Conservation (phyloP, 2,888 invertebrate genomes). For the Dione vanillae region DNA sequence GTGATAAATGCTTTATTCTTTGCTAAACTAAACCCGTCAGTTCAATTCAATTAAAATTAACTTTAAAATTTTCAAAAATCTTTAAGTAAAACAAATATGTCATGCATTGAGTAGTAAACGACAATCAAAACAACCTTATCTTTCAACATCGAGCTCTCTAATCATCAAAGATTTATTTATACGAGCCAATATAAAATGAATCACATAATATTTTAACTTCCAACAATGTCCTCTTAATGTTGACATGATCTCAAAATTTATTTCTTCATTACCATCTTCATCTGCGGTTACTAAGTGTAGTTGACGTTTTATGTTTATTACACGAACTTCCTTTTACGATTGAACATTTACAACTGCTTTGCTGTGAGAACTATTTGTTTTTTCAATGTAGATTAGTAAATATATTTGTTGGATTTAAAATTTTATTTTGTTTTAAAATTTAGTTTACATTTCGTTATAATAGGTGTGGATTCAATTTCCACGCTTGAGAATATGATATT, state of each 20-base stretch:
- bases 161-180: conserved; percentile 53
- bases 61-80: no score
- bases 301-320: conserved; percentile 38
- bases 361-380: background rate
- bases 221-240: conserved; percentile 54
- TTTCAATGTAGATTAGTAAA: background rate
- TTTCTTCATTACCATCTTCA: conserved; percentile 46
- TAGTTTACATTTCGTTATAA: no score
- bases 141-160: background rate
- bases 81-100: background rate
- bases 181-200: conserved; percentile 55
- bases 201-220: conserved; percentile 58
- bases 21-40: no score
- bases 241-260: conserved; percentile 58
- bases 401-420: background rate
- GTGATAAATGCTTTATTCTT: no score
- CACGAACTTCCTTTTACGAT: conserved; percentile 39
- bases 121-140: background rate
- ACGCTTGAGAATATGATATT: no score
- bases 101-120: background rate
- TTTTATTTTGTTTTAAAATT: background rate
- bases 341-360: background rate
- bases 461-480: no score
- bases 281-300: conserved; percentile 39
- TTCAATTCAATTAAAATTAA: no score